Conservation (phyloP, 2,797 vertebrate species). For the Poecilia velifera region DNA sequence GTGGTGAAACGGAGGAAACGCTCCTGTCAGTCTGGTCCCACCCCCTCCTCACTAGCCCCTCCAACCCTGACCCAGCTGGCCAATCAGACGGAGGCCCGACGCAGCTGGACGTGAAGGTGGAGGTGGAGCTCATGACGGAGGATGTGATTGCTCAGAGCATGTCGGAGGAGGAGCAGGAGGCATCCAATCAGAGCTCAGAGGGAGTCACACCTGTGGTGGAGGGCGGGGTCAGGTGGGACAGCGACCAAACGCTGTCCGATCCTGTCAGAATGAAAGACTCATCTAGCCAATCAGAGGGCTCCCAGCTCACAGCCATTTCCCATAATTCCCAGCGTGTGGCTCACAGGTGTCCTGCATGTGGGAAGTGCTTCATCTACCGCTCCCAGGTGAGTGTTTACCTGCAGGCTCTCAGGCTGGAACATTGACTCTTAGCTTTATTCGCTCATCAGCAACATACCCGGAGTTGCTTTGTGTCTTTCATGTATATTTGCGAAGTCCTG, state of each 20-base stretch:
- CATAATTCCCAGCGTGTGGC: constrained; percentile 73
- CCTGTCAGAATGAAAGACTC: constrained; percentile 44
- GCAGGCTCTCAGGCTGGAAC: too few relatives aligned
- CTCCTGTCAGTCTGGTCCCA: constrained; percentile 65
- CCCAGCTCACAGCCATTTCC: constrained; percentile 48
- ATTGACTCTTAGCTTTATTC: too few relatives aligned
- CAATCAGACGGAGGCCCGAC: constrained; percentile 23
- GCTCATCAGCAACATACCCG: too few relatives aligned
- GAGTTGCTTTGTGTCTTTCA: too few relatives aligned
- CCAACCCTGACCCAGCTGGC: constrained; percentile 19
- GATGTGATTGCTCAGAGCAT: constrained; percentile 18
- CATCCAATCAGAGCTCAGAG: constrained; percentile 18
- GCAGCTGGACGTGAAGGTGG: constrained; percentile 51
- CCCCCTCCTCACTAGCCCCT: constrained; percentile 45
- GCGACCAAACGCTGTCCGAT: constrained; percentile 1
- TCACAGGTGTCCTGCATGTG: constrained; percentile 78
- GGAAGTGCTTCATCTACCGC: constrained; percentile 78
- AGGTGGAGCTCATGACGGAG: constrained; percentile 49
- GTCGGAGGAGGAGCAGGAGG: constrained; percentile 7
- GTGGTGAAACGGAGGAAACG: constrained; percentile 39
- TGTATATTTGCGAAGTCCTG: too few relatives aligned
- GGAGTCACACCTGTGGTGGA: background rate
- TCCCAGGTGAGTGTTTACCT: constrained; percentile 65
- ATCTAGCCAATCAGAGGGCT: constrained; percentile 41
- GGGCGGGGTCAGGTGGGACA: constrained; percentile 46